Base-by-base conservation (phyloP, 2,888 invertebrate genomes). In the Melangyna quadrimaculata region DNA sequence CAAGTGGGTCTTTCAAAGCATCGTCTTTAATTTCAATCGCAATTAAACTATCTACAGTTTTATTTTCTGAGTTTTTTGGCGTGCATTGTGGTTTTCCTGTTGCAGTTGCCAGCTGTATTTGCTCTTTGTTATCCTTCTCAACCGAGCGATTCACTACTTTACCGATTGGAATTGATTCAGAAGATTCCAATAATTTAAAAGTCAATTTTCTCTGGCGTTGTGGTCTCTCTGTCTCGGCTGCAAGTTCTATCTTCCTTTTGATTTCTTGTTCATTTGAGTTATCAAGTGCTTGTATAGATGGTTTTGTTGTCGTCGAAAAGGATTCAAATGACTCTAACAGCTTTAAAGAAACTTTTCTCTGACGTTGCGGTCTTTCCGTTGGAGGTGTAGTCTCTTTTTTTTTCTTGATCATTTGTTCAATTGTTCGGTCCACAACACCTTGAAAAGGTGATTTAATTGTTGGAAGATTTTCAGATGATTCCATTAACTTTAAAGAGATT, bases 341-440 rank as follows among this genome's bases (percentile, higher is more conserved):
- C 17, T 63, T 43, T 12, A 63, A 63, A 6, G 63, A 40, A 27
- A 63, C 17, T 43, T 63, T 63, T 17, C 63, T 63, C 6, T 63
- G 63, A 43, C 63, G 63, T 17, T 63, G 63, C 1, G 63, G 43
- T 12, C 27, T 43, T 27, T 40, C 43, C 0, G 10, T 29, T 40
- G 43, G 6, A 14, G 10, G 43, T 10, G 12, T 2, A 1, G 63
- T 2, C 9, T 61, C 40, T n/a, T 27, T 32, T 1, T 32, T 32
- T 32, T 57, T 8, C 12, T 57, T 57, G 12, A 57, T 35, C 2
- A 19, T 10, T 4, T 37, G 35, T 22, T 59, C 59, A 22, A 59
- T 22, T 37, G 59, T 59, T 22, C 19, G 14, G 2, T 59, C 9
- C 3, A 59, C 22, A 9, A 35, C 19, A n/a, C 35, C 59, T 59